Percentiles rank a stretch among this genome's conserved stretches.
These are phyloP conservation scores for Pachypanchax playfairii DNA, from an alignment of 2,113 vertebrate genomes.

Conservation along the genomic window DNA sequence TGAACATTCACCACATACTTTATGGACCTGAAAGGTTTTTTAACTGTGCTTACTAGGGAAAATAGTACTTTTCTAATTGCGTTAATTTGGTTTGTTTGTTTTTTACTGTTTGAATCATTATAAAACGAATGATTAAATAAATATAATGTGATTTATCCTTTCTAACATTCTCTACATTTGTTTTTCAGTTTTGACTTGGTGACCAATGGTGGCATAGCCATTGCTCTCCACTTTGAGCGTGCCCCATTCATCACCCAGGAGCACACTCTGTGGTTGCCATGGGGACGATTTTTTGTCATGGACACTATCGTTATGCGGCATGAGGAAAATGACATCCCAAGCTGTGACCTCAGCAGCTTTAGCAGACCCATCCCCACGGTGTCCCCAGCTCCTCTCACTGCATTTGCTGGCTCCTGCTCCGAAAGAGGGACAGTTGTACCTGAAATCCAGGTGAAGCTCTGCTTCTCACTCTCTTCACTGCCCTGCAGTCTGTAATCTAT, in stretches of 20 bases:
- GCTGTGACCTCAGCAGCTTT: conserved; percentile 97
- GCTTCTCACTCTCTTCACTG: neutral
- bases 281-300: conserved; percentile 99
- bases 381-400: conserved; percentile 89
- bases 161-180: conserved; percentile 31
- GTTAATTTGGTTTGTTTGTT: conserved; percentile 35
- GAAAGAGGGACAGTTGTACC: conserved; percentile 91
- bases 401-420: conserved; percentile 89
- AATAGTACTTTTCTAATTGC: conserved; percentile 26
- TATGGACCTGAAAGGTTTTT: conserved; percentile 44
- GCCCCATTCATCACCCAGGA: conserved; percentile 98
- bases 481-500: conserved; percentile 26
- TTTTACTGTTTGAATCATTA: conserved; percentile 24
- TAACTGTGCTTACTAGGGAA: conserved; percentile 33
- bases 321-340: conserved; percentile 97
- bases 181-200: conserved; percentile 93
- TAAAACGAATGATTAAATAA: conserved; percentile 50
- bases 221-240: conserved; percentile 91
- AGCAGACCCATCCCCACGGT: conserved; percentile 90
- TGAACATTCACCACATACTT: conserved; percentile 29
- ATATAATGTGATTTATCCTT: conserved; percentile 22
- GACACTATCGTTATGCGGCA: conserved; percentile 98
- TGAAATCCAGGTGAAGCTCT: conserved; percentile 90
- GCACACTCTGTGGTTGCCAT: conserved; percentile 95
- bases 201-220: conserved; percentile 91